A percentile compares a stretch with the other conserved stretches of the same genome.
These are phyloP conservation scores for Sphaerolaimus hirsutus DNA, from an alignment of 2,888 invertebrate species.

Conservation along the genomic window DNA sequence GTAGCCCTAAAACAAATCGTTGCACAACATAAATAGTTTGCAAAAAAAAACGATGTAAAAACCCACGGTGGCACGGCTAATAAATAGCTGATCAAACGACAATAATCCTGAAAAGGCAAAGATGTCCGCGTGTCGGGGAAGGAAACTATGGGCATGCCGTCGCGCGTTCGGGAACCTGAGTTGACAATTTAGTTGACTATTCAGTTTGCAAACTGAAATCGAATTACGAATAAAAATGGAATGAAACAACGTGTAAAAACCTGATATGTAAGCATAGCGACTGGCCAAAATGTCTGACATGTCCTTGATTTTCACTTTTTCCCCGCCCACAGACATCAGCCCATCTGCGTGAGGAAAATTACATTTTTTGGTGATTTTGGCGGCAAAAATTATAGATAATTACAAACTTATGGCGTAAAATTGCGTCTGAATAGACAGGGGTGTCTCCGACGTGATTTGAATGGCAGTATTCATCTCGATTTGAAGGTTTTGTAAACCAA, in stretches of 20 bases:
- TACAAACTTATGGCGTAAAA: no score
- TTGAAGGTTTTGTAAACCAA: no score
- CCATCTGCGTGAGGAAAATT: constrained; percentile 24
- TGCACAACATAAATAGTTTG: no score
- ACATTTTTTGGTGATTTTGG: no score
- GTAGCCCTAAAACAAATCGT: no score
- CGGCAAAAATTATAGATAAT: no score
- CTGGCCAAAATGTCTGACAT: constrained; percentile 19
- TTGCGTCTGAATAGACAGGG: no score
- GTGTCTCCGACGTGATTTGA: no score
- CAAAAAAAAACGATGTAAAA: constrained; percentile 5
- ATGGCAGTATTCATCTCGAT: no score
- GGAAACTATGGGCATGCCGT: constrained; percentile 73
- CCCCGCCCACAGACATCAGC: constrained; percentile 15
- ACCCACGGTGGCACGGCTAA: constrained; percentile 85
- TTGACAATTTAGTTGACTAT: not conserved
- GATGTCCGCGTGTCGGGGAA: constrained; percentile 69
- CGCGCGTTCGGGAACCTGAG: constrained; percentile 60
- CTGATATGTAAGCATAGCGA: constrained; percentile 20
- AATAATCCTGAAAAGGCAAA: constrained; percentile 62
- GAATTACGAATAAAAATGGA: constrained; percentile 3
- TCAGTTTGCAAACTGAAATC: not conserved
- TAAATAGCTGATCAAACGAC: constrained; percentile 68
- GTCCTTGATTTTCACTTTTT: constrained; percentile 19
- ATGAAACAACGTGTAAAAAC: constrained; percentile 7